Evolutionary conservation across 2,113 vertebrate species (phyloP), one percentile per base, ranked within the genome.

Genomic region (Ictalurus furcatus): DNA sequence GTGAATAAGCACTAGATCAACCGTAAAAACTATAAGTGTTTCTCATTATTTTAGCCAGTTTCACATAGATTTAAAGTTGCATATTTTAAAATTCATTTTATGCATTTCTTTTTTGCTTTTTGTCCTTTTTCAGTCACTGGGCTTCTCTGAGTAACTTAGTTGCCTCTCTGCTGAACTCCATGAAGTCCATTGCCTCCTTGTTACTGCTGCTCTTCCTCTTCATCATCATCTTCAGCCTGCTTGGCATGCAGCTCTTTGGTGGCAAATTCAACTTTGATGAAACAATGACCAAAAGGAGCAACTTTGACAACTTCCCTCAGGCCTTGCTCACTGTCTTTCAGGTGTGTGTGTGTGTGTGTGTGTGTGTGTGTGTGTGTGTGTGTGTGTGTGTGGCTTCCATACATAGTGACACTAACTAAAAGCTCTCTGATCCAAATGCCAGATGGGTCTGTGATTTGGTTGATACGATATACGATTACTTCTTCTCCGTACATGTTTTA

Each of bases 261-360:
- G 98, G 98, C 84, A 99, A 99, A 95, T 99, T 99, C 94, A 99
- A 99, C 96, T 99, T 99, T 89, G 98, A 99, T 58, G 98, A 99
- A 95, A 98, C 97, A 0, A 96, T 99, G 89, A 99, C 98, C 92
- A 99, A 99, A 94, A 94, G 98, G 93, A 99, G 98, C 96, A 99
- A 98, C 71, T 99, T 99, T 28, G 98, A 99, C 93, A 99, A 99
- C 94, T 99, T 99, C 91, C 98, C 98, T 44, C 98, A 99, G 93
- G 97, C 98, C 34, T 96, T 99, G 90, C 97, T 99, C 88, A 99
- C 98, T 0, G 98, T 99, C 88, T 99, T 99, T 93, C 98, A 99
- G 98, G 98, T 99, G 92, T 21, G 87, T 71, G 94, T 93, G 48
- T 52, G 30, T n/a, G 25, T 44, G 21, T 12, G 73, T 44, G 69